Conservation (phyloP, 2,797 vertebrate species). For the Morus bassanus region DNA sequence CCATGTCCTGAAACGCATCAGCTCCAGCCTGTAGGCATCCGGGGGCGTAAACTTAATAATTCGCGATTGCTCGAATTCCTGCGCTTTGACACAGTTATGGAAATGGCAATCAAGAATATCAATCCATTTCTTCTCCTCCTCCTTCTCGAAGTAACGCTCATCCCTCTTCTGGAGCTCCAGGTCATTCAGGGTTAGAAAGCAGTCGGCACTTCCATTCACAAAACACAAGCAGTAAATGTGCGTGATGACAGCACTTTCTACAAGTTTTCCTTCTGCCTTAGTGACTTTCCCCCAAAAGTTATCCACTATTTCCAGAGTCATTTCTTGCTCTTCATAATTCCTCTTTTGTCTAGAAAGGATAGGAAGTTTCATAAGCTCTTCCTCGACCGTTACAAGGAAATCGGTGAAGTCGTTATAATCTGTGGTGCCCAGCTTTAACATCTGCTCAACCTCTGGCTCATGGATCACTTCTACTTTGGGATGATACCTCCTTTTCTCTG, state of each 20-base stretch:
- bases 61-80: slow-evolving; percentile 83
- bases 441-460: slow-evolving; percentile 87
- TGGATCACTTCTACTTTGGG: slow-evolving; percentile 88
- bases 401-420: slow-evolving; percentile 87
- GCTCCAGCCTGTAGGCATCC: slow-evolving; percentile 89
- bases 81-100: slow-evolving; percentile 84
- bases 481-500: slow-evolving; percentile 89
- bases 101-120: slow-evolving; percentile 84
- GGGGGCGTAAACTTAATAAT: slow-evolving; percentile 87
- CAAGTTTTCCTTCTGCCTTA: slow-evolving; percentile 79
- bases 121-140: slow-evolving; percentile 83
- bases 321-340: slow-evolving; percentile 91
- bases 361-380: slow-evolving; percentile 86
- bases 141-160: slow-evolving; percentile 81
- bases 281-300: slow-evolving; percentile 89
- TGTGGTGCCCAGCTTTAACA: slow-evolving; percentile 92
- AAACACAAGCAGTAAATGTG: slow-evolving; percentile 91
- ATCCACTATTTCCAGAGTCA: slow-evolving; percentile 90
- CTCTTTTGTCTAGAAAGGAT: slow-evolving; percentile 77
- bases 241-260: slow-evolving; percentile 82
- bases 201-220: slow-evolving; percentile 83
- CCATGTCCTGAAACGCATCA: slow-evolving; percentile 88
- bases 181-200: slow-evolving; percentile 94
- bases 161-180: slow-evolving; percentile 81
- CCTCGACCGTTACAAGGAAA: slow-evolving; percentile 86